Evolutionary conservation across 64 coral and sea anemone genomes (phyloP), one percentile per base, ranked within the genome.

Genomic region (Porites australiensis): DNA sequence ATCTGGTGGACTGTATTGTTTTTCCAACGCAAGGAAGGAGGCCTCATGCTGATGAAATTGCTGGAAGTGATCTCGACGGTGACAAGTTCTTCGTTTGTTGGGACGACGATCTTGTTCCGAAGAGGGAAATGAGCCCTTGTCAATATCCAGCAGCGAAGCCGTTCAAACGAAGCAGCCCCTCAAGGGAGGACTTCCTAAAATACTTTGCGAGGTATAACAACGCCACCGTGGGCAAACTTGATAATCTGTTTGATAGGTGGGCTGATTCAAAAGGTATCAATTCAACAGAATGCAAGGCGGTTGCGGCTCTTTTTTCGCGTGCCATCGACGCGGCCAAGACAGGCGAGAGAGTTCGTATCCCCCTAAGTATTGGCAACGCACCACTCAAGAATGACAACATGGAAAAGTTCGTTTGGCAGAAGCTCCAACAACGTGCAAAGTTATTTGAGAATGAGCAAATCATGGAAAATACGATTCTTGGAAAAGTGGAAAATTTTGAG

Each of bases 21-120:
- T 98, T 98, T 83, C 95, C 95, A 77, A 93, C 92, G 23, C 18
- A 80, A 18, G 95, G 95, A 44, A 70, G 58, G 21, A 80, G 95
- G 58, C 95, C 95, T 11, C 95, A 98, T 54, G 45, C 95, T 3
- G 95, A 98, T 75, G 95, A 98, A 75, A 98, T 98, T 50, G 95
- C 95, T 22, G 95, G 95, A 21, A 94, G 92, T 59, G 95, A 98
- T 82, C 84, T 98, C 3, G 95, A 98, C 54, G 95, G 95, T 53
- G 95, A 98, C 47, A 98, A 94, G 50, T 98, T 75, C 77, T 98
- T 98, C 87, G 88, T 98, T 64, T 94, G 92, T 59, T 98, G 95
- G 95, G 95, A 98, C 55, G 18, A 86, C 6, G 95, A 98, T 61
- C 92, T 98, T 13, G 58, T 98, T 75, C 95, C 95, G 4, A 8